Evolutionary conservation across 2,113 vertebrate genomes (phyloP), one percentile per base, ranked within the genome.

Genomic region (Hiodon tergisus): DNA sequence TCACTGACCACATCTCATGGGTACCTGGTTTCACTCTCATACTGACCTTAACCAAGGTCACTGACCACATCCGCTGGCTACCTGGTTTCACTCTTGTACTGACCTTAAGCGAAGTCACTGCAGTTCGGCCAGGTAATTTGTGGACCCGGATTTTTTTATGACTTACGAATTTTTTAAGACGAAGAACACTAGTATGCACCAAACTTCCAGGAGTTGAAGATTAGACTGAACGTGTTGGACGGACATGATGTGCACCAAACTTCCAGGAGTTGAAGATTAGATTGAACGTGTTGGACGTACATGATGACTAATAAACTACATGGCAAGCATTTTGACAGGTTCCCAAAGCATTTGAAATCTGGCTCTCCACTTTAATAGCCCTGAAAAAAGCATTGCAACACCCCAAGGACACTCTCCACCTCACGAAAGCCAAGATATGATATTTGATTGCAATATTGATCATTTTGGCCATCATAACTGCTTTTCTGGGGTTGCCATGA

Each of bases 71-170:
- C 76, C 59, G 71, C 75, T 48, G 54, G 59, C 77, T 59, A 67
- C 76, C 71, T 71, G 76, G 76, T 78, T 79, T 82, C 78, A 78
- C 78, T 71, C 71, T 68, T 61, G 67, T 17, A 61, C 74, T 46
- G 55, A 66, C 77, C 76, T 80, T 82, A 81, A 82, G 78, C 79
- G 79, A 77, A 78, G 78, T 79, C 74, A 75, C 68, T 75, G 76
- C 61, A 51, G 69, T 72, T 31, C 72, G 81, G 79, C 75, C 78
- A 75, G 69, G 60, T 50, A 73, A 70, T 77, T 50, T 17, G 0
- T 31, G 47, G 77, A 67, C 69, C 61, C 76, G 57, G 60, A 76
- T 79, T 78, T 80, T 74, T 66, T 65, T 51, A 2, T 3, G 65
- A 4, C 48, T 67, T 47, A 66, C 10, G 17, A 17, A 11, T 10